phyloP scores from a whole-genome alignment of 2,797 vertebrate species.

The Cryptoblepharus egeriae region DNA sequence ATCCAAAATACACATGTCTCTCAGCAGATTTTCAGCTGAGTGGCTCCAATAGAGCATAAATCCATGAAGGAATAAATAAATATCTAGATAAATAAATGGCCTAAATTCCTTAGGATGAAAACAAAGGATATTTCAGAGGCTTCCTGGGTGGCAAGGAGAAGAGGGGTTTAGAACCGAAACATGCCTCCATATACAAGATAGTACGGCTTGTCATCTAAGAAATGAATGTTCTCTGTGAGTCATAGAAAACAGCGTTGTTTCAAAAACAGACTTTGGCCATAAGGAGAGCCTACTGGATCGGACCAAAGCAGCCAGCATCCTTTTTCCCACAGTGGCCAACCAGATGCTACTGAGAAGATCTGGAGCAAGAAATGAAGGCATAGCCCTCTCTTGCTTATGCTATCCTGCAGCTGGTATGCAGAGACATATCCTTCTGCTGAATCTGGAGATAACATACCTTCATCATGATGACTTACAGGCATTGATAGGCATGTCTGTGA shows the following conservation, averaged over 20 bases:
- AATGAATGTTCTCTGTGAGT: neutral
- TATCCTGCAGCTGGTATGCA: too few species aligned
- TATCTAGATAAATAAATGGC: neutral
- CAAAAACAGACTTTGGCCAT: constrained; percentile 36
- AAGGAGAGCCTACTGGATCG: too few species aligned
- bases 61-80: neutral
- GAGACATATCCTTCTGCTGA: too few species aligned
- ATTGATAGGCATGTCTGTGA: too few species aligned
- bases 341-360: too few species aligned
- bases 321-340: too few species aligned
- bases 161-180: constrained; percentile 8
- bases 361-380: too few species aligned
- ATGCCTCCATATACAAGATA: constrained; percentile 34
- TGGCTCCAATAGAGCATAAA: constrained; percentile 26
- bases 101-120: constrained; percentile 11
- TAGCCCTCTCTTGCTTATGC: too few species aligned
- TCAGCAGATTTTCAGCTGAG: constrained; percentile 41
- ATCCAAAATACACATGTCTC: constrained; percentile 36
- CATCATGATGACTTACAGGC: too few species aligned
- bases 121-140: neutral
- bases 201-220: fast-evolving
- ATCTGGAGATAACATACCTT: too few species aligned
- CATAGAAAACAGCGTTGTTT: neutral
- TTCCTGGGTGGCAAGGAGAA: neutral
- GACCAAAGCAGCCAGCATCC: too few species aligned